A percentile compares a stretch with the other conserved stretches of the same genome.
phyloP scores from a whole-genome alignment of 2,888 invertebrate genomes.

The Ophion ellenae region DNA sequence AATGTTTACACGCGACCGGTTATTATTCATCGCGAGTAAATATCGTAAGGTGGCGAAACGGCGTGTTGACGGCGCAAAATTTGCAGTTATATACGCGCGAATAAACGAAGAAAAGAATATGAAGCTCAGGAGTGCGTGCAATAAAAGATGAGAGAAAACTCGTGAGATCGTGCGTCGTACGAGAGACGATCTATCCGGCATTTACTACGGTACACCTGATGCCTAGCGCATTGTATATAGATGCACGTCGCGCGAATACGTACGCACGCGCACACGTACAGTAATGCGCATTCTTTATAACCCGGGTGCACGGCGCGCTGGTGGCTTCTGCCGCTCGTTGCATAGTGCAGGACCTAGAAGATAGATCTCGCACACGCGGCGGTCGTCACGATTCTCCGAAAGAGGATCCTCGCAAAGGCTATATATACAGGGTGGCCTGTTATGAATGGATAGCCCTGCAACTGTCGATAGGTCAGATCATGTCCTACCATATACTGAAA shows the following conservation, averaged over 20 bases:
- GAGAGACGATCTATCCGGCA: constrained; percentile 56
- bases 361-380: constrained; percentile 29
- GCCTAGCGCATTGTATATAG: constrained; percentile 34
- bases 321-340: constrained; percentile 34
- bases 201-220: constrained; percentile 64
- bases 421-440: neutral
- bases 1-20: constrained; percentile 41
- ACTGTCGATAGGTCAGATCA: too few species aligned
- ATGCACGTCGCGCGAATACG: neutral
- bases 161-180: constrained; percentile 40
- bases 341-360: constrained; percentile 31
- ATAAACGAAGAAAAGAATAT: constrained; percentile 47
- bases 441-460: too few species aligned
- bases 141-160: constrained; percentile 33
- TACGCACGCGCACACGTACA: neutral
- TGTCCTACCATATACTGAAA: too few species aligned
- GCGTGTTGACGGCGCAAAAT: constrained; percentile 46
- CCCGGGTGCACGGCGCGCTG: constrained; percentile 29
- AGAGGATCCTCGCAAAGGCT: constrained; percentile 39
- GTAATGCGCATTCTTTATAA: constrained; percentile 30
- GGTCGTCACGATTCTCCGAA: constrained; percentile 60
- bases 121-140: neutral
- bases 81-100: constrained; percentile 53
- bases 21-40: constrained; percentile 33
- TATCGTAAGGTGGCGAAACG: constrained; percentile 44